A percentile compares a stretch with the other conserved stretches of the same genome.
These are phyloP conservation scores for Clivina fossor DNA, from an alignment of 2,888 invertebrate genomes.

Conservation along the genomic window DNA sequence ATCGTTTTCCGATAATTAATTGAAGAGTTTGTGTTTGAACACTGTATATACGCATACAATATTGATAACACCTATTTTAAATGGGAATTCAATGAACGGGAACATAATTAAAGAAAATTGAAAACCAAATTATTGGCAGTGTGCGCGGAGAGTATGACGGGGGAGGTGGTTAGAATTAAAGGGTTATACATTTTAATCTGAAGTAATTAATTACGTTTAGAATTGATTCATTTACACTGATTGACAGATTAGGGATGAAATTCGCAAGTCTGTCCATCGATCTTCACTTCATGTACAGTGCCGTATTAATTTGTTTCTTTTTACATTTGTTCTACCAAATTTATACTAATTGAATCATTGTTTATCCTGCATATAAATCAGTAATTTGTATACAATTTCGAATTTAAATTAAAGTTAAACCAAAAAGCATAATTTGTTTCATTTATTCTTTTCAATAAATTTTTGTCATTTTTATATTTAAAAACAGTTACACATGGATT, in stretches of 20 bases:
- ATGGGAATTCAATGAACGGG: neutral
- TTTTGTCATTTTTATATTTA: too few relatives aligned
- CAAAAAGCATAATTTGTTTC: too few relatives aligned
- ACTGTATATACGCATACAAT: neutral
- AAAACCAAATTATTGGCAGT: constrained; percentile 25
- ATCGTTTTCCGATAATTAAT: constrained; percentile 13
- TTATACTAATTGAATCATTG: too few relatives aligned
- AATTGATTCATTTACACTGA: constrained; percentile 34
- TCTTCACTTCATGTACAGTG: constrained; percentile 6
- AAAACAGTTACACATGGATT: too few relatives aligned
- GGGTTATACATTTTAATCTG: constrained; percentile 29
- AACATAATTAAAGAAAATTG: constrained; percentile 16
- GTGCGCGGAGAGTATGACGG: too few relatives aligned
- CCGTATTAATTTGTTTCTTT: neutral
- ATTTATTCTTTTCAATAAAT: too few relatives aligned
- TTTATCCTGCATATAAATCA: too few relatives aligned
- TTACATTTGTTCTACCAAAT: too few relatives aligned
- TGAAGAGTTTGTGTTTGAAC: neutral
- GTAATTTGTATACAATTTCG: too few relatives aligned
- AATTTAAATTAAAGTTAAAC: too few relatives aligned
- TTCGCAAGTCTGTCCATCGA: constrained; percentile 24
- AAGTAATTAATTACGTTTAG: constrained; percentile 29
- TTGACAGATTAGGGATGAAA: constrained; percentile 34
- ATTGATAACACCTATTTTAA: neutral
- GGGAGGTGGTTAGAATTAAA: too few relatives aligned